Evolutionary conservation across 2,888 invertebrate species (phyloP).

Genomic region (Sussaba pulchella): DNA sequence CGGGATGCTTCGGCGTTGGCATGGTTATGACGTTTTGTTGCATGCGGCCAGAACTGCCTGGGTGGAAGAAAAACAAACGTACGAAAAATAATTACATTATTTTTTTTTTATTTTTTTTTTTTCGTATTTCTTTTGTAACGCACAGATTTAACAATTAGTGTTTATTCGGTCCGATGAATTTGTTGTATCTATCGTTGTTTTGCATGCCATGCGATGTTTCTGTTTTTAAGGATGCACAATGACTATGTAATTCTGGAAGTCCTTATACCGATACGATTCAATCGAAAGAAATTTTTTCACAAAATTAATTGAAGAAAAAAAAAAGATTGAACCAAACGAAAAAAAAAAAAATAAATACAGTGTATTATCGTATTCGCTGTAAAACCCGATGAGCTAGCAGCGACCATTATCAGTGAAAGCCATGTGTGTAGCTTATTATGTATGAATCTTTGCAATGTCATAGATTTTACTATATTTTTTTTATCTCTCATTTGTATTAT

Average conservation of each 20-base stretch:
- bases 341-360: conserved; percentile 16
- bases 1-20: conserved; percentile 22
- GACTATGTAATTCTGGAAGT: conserved; percentile 82
- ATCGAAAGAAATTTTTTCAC: conserved; percentile 57
- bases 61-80: neutral
- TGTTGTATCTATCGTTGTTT: conserved; percentile 71
- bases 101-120: conserved; percentile 32
- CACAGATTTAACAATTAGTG: conserved; percentile 59
- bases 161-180: conserved; percentile 54
- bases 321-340: conserved; percentile 44
- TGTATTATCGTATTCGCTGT: conserved; percentile 72
- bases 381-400: conserved; percentile 82
- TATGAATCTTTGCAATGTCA: conserved; percentile 64
- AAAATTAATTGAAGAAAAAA: conserved; percentile 19
- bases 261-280: conserved; percentile 66
- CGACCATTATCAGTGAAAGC: conserved; percentile 84
- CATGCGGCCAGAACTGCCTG: conserved; percentile 48
- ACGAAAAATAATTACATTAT: conserved; percentile 56
- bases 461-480: conserved; percentile 61
- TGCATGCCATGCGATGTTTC: conserved; percentile 82
- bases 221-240: conserved; percentile 84
- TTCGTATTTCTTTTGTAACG: conserved; percentile 28
- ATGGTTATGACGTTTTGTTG: conserved; percentile 44
- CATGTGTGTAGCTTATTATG: conserved; percentile 71
- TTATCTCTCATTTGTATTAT: neutral